Conservation (phyloP, 2,888 invertebrate species). For the Cephus spinipes region DNA sequence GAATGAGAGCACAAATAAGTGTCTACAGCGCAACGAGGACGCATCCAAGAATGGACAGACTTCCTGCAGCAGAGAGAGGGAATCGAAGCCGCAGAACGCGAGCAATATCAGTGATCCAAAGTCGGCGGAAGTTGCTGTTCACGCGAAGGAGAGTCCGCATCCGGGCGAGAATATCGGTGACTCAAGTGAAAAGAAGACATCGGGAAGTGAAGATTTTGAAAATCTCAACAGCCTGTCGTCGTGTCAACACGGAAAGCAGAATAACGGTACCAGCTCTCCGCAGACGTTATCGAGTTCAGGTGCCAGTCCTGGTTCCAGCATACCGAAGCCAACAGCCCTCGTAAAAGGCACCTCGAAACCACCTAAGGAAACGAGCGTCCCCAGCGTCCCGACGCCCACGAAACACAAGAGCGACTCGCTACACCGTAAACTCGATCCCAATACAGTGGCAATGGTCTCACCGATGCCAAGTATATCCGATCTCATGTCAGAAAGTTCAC, state of each 20-base stretch:
- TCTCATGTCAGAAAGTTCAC: conserved; percentile 78
- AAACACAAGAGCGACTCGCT: conserved; percentile 61
- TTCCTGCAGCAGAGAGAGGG: background rate
- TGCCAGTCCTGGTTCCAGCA: conserved; percentile 72
- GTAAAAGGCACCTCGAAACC: conserved; percentile 90
- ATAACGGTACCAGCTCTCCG: conserved; percentile 33
- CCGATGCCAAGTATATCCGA: conserved; percentile 78
- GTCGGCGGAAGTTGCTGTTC: background rate
- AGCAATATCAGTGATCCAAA: background rate
- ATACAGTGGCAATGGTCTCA: conserved; percentile 73
- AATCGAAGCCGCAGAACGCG: background rate
- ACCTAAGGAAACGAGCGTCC: conserved; percentile 68
- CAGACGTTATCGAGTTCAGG: conserved; percentile 29
- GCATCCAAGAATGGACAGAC: background rate
- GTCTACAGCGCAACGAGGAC: background rate
- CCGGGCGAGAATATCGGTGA: background rate
- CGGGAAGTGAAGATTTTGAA: background rate
- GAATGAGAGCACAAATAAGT: conserved; percentile 20
- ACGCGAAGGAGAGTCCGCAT: conserved; percentile 2
- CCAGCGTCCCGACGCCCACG: conserved; percentile 69
- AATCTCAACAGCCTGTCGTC: background rate
- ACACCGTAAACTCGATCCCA: conserved; percentile 59
- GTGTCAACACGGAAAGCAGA: conserved; percentile 17
- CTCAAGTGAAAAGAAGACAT: background rate
- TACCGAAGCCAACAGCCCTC: conserved; percentile 92